Evolutionary conservation across 2,113 vertebrate species (phyloP), one percentile per base, ranked within the genome.

Genomic region (Chloropsis hardwickii): DNA sequence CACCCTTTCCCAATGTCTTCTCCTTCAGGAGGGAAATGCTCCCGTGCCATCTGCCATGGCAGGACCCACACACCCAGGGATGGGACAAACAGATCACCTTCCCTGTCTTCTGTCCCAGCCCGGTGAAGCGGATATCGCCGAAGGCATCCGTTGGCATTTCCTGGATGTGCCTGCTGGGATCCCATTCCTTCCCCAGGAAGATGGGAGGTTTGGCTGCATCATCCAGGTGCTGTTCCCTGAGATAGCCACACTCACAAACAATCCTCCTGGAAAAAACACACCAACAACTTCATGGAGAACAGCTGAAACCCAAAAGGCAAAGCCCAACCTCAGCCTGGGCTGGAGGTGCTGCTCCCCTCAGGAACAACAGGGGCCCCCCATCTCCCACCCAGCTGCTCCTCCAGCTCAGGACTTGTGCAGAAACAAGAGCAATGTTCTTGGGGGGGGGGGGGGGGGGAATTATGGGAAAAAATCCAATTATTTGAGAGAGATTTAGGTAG

Each of bases 111-210:
- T 98, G 98, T 33, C 99, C 98, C 87, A 98, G 94, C 58, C 98
- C 98, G 0, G 62, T 95, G 91, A 99, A 99, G 85, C 48, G 96
- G 31, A 99, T 98, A 48, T 99, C 98, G 25, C 99, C 99, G 1
- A 99, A 99, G 42, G 99, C 99, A 5, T 99, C 99, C 1, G 99
- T 99, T 7, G 98, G 98, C 82, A 97, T 95, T 73, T 99, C 98
- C 8, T 85, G 96, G 77, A 99, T 78, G 16, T 99, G 99, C 79
- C 90, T 98, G 84, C 97, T 94, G 62, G 62, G 94, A 88, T 99
- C 94, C 99, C 99, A 99, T 4, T 96, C 83, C 69, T 97, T 96
- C 20, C 97, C 98, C 58, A 97, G 93, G 87, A 97, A 98, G 66
- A 97, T 29, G 10, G 97, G 97, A 8, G 98, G 95, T 61, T 98